Percentiles rank a stretch among this genome's conserved stretches.
phyloP scores from a whole-genome alignment of 2,113 vertebrate genomes.

The Propithecus coquereli region DNA sequence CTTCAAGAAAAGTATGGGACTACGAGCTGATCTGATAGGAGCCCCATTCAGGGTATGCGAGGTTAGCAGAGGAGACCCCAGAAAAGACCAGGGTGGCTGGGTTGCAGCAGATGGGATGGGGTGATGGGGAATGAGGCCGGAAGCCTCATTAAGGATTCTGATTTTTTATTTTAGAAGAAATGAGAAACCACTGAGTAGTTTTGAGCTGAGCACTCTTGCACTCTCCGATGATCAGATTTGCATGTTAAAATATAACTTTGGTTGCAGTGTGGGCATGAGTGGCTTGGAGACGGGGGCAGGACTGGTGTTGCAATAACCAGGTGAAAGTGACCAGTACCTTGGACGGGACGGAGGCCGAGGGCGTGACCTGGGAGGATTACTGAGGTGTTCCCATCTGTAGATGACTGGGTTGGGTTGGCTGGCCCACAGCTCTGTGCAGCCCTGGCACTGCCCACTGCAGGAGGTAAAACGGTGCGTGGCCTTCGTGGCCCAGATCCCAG shows the following conservation, averaged over 20 bases:
- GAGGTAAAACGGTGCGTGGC: neutral
- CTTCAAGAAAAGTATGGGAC: neutral
- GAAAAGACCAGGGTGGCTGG: neutral
- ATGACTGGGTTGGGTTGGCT: neutral
- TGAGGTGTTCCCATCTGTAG: neutral
- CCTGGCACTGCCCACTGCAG: accelerated
- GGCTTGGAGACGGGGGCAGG: neutral
- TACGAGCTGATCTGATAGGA: accelerated
- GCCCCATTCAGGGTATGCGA: accelerated
- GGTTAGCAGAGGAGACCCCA: neutral
- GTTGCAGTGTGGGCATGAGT: neutral
- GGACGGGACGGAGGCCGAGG: neutral
- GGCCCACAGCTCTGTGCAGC: accelerated
- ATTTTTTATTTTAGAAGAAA: neutral
- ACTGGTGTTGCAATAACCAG: accelerated
- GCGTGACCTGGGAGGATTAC: neutral
- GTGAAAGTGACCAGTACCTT: neutral
- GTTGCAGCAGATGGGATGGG: accelerated
- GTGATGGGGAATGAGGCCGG: neutral
- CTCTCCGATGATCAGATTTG: neutral
- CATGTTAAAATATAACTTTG: neutral
- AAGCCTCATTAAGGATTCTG: neutral
- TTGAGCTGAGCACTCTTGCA: accelerated
- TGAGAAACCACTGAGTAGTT: neutral
- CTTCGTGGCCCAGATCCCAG: neutral